phyloP scores from a whole-genome alignment of 2,888 invertebrate species.

The Athetis lepigone region DNA sequence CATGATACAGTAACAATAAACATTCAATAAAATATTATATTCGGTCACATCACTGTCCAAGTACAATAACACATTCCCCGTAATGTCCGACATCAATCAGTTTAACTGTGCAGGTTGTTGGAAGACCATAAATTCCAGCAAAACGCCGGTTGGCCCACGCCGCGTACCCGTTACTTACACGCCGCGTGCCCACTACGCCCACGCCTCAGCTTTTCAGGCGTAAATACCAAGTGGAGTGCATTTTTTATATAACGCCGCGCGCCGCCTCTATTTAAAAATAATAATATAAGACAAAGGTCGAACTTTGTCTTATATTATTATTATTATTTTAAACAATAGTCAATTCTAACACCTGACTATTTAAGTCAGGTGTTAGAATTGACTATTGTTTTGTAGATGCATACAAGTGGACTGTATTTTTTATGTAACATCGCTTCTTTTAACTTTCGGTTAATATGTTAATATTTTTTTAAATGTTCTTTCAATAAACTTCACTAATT shows the following conservation, averaged over 20 bases:
- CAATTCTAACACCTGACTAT: too few relatives aligned
- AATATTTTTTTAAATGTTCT: too few relatives aligned
- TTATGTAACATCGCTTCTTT: not conserved
- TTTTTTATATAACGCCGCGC: slow-evolving; percentile 8
- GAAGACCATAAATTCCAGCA: slow-evolving; percentile 5
- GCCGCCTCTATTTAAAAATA: too few relatives aligned
- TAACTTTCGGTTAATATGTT: slow-evolving; percentile 5
- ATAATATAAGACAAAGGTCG: too few relatives aligned
- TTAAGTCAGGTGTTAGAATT: too few relatives aligned
- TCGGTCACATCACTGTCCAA: not conserved
- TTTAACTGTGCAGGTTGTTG: not conserved
- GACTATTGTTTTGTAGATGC: too few relatives aligned
- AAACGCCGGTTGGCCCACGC: not conserved
- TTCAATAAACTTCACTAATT: too few relatives aligned
- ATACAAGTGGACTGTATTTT: too few relatives aligned
- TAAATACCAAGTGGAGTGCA: slow-evolving; percentile 20
- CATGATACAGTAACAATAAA: too few relatives aligned
- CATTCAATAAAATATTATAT: not conserved
- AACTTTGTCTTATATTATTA: too few relatives aligned
- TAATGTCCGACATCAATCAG: not conserved
- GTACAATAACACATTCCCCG: not conserved
- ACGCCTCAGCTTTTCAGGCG: slow-evolving; percentile 12
- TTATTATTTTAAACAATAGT: too few relatives aligned
- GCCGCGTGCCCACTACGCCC: slow-evolving; percentile 22
- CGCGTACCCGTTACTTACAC: too few relatives aligned